A percentile compares a stretch with the other conserved stretches of the same genome.
Evolutionary conservation across 1,140 invertebrate species (phyloP).

Genomic region (Uloborus diversus): DNA sequence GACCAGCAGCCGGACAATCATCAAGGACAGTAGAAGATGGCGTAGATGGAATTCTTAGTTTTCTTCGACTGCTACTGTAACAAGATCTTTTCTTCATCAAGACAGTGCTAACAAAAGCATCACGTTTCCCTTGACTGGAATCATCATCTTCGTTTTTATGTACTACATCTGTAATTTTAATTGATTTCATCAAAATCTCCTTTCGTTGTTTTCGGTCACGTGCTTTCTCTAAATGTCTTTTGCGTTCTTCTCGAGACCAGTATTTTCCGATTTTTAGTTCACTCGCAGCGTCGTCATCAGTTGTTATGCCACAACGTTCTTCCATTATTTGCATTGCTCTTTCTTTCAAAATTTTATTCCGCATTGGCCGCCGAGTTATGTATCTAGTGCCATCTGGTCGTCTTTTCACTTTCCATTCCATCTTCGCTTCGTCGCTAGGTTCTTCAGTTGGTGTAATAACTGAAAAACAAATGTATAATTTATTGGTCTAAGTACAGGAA

Average conservation of each 20-base stretch:
- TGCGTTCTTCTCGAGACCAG: slow-evolving; percentile 83
- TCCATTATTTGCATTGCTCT: slow-evolving; percentile 75
- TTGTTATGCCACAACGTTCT: slow-evolving; percentile 77
- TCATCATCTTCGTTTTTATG: slow-evolving; percentile 46
- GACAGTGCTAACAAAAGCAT: slow-evolving; percentile 8
- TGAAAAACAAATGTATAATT: slow-evolving; percentile 3
- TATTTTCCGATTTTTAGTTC: slow-evolving; percentile 83
- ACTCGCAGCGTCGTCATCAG: slow-evolving; percentile 83
- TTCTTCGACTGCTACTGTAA: background rate
- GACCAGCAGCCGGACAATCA: slow-evolving; percentile 26
- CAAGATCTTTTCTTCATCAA: background rate
- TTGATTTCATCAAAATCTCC: slow-evolving; percentile 62
- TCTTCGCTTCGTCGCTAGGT: slow-evolving; percentile 65
- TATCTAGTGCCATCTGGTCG: slow-evolving; percentile 81
- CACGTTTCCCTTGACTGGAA: slow-evolving; percentile 36
- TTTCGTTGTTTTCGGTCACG: slow-evolving; percentile 70
- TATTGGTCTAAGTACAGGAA: too few species aligned
- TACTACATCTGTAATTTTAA: slow-evolving; percentile 28
- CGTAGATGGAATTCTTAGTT: slow-evolving; percentile 15
- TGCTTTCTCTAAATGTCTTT: slow-evolving; percentile 77
- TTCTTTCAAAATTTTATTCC: slow-evolving; percentile 77
- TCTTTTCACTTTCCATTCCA: slow-evolving; percentile 84
- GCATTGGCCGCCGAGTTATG: slow-evolving; percentile 77
- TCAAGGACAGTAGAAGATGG: slow-evolving; percentile 43
- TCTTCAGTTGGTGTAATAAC: slow-evolving; percentile 35